phyloP scores from a whole-genome alignment of 92 coral and sea anemone genomes.

The Palythoa caribaeorum region DNA sequence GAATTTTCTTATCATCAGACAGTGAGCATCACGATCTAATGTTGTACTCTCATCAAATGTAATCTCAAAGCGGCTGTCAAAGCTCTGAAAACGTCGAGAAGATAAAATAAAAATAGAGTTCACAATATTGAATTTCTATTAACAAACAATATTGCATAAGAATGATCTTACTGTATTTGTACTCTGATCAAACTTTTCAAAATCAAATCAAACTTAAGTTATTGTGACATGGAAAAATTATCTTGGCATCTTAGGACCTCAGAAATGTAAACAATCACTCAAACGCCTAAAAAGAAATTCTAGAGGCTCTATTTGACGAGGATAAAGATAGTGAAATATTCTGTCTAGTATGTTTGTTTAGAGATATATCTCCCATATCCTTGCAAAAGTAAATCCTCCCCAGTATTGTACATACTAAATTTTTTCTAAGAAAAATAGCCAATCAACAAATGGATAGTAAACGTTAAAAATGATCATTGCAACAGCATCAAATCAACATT shows the following conservation, averaged over 20 bases:
- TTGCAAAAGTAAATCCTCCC: conserved; percentile 21
- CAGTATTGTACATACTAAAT: neutral
- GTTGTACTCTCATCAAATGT: neutral
- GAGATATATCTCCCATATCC: neutral
- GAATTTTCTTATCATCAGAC: neutral
- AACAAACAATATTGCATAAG: neutral
- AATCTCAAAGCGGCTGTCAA: conserved; percentile 1
- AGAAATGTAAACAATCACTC: neutral
- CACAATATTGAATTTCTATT: neutral
- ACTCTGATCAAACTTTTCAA: too few species aligned
- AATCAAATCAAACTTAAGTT: too few species aligned
- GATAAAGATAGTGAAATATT: neutral
- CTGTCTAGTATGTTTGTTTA: neutral
- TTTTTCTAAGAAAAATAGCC: neutral
- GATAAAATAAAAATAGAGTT: too few species aligned
- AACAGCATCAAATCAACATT: too few species aligned
- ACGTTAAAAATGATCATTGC: too few species aligned
- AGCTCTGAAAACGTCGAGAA: neutral
- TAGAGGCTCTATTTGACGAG: conserved; percentile 27
- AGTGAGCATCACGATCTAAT: neutral
- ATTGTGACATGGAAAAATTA: too few species aligned
- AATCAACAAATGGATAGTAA: neutral
- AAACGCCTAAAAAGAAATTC: conserved; percentile 20
- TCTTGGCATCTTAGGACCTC: too few species aligned
- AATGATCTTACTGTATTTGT: too few species aligned